These are phyloP conservation scores for Oryzias celebensis DNA, from an alignment of 2,113 vertebrate genomes.

Conservation along the genomic window DNA sequence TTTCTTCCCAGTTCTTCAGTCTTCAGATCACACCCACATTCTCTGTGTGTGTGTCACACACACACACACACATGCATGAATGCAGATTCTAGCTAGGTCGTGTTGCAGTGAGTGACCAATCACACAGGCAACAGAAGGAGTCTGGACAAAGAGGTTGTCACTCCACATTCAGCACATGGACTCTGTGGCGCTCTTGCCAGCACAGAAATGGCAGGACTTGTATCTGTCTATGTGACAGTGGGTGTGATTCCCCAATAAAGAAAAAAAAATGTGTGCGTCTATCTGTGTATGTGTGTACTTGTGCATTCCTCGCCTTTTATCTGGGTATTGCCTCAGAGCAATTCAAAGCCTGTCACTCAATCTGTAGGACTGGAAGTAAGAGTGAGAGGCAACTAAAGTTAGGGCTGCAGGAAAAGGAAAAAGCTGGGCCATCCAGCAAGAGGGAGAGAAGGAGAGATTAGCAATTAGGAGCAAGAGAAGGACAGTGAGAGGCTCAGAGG, in stretches of 20 bases:
- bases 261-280: constrained; percentile 38
- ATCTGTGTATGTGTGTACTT: constrained; percentile 33
- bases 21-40: constrained; percentile 15
- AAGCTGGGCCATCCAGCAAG: constrained; percentile 22
- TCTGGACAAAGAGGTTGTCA: constrained; percentile 71
- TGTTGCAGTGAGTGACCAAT: constrained; percentile 62
- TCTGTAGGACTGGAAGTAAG: constrained; percentile 58
- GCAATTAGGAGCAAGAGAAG: constrained; percentile 48
- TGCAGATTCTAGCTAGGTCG: constrained; percentile 45
- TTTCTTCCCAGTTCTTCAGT: constrained; percentile 18
- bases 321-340: constrained; percentile 74
- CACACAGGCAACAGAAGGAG: constrained; percentile 41
- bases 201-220: constrained; percentile 43
- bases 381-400: constrained; percentile 46
- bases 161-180: constrained; percentile 51
- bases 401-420: constrained; percentile 47
- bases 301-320: constrained; percentile 69
- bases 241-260: constrained; percentile 44
- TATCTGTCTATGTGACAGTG: constrained; percentile 60
- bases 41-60: constrained; percentile 19
- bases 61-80: constrained; percentile 27
- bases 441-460: constrained; percentile 40
- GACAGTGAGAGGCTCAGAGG: constrained; percentile 43
- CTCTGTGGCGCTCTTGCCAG: constrained; percentile 50
- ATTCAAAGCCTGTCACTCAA: constrained; percentile 76